Conservation (phyloP, 2,888 invertebrate species). For the Lepeophtheirus nordmannii region DNA sequence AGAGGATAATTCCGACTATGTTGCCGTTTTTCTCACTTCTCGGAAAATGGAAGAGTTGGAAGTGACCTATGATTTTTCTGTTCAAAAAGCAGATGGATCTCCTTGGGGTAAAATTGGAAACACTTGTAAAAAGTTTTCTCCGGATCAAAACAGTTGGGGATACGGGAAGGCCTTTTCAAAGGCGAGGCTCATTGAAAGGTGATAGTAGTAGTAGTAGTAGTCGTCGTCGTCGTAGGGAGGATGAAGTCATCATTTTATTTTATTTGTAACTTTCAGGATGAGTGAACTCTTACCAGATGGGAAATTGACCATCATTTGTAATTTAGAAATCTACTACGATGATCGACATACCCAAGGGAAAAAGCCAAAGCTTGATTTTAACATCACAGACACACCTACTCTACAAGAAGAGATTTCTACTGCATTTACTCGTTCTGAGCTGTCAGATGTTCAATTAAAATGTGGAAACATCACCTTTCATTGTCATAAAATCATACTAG, state of each 20-base stretch:
- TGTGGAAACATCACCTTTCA: background rate
- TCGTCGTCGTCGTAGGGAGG: too few species aligned
- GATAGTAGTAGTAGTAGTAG: too few species aligned
- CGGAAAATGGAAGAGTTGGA: slow-evolving; percentile 13
- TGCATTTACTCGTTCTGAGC: slow-evolving; percentile 7
- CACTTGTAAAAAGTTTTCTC: slow-evolving; percentile 21
- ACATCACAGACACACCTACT: background rate
- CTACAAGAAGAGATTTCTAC: slow-evolving; percentile 4
- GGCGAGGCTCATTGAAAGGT: slow-evolving; percentile 8
- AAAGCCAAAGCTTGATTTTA: slow-evolving; percentile 6
- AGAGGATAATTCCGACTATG: slow-evolving; percentile 21
- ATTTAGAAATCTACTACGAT: slow-evolving; percentile 20
- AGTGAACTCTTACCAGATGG: slow-evolving; percentile 15
- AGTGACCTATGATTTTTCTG: slow-evolving; percentile 19
- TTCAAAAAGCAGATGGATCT: slow-evolving; percentile 13
- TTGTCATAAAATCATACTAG: slow-evolving; percentile 19
- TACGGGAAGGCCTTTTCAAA: slow-evolving; percentile 23
- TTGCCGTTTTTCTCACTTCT: slow-evolving; percentile 18
- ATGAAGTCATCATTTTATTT: too few species aligned
- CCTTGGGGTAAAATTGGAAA: slow-evolving; percentile 22
- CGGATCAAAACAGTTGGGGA: slow-evolving; percentile 22
- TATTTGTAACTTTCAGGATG: background rate
- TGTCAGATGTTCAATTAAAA: slow-evolving; percentile 16
- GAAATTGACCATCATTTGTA: slow-evolving; percentile 17
- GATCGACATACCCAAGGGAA: slow-evolving; percentile 17